Evolutionary conservation across 2,113 vertebrate genomes (phyloP).

Genomic region (Oxyruncus cristatus): DNA sequence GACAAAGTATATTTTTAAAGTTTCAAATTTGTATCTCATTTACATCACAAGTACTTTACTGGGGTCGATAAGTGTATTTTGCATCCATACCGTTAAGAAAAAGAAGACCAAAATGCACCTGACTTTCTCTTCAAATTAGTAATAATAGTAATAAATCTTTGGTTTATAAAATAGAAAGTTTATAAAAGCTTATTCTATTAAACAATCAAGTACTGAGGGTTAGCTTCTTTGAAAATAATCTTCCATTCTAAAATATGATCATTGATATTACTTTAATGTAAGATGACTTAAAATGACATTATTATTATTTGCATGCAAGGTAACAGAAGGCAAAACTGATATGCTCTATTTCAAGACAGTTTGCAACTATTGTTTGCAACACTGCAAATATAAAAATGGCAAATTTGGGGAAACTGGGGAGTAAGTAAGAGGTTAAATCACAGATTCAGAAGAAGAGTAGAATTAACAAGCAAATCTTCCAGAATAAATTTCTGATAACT

Average conservation of each 20-base stretch:
- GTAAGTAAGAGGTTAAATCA: background rate
- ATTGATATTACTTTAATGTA: background rate
- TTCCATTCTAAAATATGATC: background rate
- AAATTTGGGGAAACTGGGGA: background rate
- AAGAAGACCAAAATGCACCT: background rate
- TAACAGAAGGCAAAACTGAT: background rate
- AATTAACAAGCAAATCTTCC: background rate
- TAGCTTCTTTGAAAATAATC: background rate
- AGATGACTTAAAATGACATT: background rate
- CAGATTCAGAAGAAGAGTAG: background rate
- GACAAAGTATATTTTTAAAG: background rate
- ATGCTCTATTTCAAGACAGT: background rate
- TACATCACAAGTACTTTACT: background rate
- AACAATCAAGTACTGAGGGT: background rate
- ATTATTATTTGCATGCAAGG: background rate
- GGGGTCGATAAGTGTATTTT: background rate
- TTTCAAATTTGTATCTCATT: background rate
- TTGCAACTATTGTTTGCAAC: no score
- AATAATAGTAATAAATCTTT: background rate
- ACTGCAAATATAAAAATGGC: background rate
- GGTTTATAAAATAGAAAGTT: background rate
- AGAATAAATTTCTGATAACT: background rate
- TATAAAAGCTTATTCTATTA: background rate
- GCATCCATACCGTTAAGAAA: background rate
- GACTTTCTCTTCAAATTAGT: background rate